Conservation (phyloP, 2,888 invertebrate species). For the Diarsia rubi region DNA sequence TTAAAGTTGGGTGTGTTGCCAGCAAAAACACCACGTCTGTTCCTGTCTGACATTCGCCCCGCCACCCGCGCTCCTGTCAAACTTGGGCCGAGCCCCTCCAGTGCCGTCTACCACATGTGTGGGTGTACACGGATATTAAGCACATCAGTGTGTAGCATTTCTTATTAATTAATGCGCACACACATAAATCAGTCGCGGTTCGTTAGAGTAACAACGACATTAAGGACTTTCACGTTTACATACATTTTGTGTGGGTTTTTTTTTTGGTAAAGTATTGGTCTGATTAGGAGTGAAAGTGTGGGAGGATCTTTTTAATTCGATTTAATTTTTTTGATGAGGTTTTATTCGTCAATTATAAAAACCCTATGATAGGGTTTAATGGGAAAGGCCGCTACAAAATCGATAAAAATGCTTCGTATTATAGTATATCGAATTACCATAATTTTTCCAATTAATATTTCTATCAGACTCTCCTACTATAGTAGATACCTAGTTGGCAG, state of each 20-base stretch:
- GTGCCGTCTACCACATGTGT: constrained; percentile 60
- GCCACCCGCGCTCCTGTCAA: constrained; percentile 55
- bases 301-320: neutral
- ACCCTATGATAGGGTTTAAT: neutral
- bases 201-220: constrained; percentile 86
- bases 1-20: neutral
- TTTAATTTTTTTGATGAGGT: neutral
- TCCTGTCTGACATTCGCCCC: constrained; percentile 39
- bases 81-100: constrained; percentile 58
- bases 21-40: neutral
- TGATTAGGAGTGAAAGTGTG: constrained; percentile 26
- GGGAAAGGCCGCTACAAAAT: neutral
- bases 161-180: constrained; percentile 90
- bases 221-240: constrained; percentile 83
- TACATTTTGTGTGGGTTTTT: constrained; percentile 44
- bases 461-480: neutral
- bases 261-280: constrained; percentile 18
- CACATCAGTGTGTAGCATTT: constrained; percentile 79
- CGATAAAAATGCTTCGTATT: too few species aligned
- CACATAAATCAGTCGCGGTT: constrained; percentile 90
- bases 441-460: neutral
- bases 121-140: constrained; percentile 71
- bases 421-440: too few species aligned
- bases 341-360: neutral
- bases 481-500: too few species aligned